These are phyloP conservation scores for Polypterus senegalus DNA, from an alignment of 2,113 vertebrate genomes.

Conservation along the genomic window DNA sequence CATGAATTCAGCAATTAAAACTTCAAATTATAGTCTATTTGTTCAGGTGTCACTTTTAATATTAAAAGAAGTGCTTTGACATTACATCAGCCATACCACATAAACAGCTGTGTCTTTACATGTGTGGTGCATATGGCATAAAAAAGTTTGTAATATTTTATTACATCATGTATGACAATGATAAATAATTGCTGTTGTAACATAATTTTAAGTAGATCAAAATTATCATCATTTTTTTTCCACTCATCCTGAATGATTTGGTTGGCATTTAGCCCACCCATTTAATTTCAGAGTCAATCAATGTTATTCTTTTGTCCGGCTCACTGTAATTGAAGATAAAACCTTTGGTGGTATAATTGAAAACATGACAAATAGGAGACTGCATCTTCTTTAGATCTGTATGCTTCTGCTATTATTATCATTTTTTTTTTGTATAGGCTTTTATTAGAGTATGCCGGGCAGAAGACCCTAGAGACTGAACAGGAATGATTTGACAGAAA, in stretches of 20 bases:
- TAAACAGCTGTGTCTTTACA: slow-evolving; percentile 51
- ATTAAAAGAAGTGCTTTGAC: slow-evolving; percentile 61
- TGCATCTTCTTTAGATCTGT: no score
- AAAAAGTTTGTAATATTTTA: slow-evolving; percentile 32
- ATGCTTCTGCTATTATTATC: no score
- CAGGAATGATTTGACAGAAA: no score
- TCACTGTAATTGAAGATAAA: no score
- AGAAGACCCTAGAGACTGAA: no score
- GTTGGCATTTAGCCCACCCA: no score
- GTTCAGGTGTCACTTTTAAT: slow-evolving; percentile 72
- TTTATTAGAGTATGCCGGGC: no score
- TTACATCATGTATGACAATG: slow-evolving; percentile 48
- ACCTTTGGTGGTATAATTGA: background rate
- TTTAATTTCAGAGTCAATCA: no score
- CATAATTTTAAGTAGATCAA: slow-evolving; percentile 29
- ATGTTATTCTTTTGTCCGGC: no score
- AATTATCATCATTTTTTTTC: slow-evolving; percentile 18
- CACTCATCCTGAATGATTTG: no score
- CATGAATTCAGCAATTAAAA: slow-evolving; percentile 68
- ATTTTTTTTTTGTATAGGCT: no score
- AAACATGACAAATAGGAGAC: background rate
- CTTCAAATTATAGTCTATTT: slow-evolving; percentile 71
- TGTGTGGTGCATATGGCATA: slow-evolving; percentile 49
- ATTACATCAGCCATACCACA: slow-evolving; percentile 57
- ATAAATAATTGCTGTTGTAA: slow-evolving; percentile 45